These are phyloP conservation scores for Acleris holmiana DNA, from an alignment of 2,888 invertebrate genomes.

Conservation along the genomic window DNA sequence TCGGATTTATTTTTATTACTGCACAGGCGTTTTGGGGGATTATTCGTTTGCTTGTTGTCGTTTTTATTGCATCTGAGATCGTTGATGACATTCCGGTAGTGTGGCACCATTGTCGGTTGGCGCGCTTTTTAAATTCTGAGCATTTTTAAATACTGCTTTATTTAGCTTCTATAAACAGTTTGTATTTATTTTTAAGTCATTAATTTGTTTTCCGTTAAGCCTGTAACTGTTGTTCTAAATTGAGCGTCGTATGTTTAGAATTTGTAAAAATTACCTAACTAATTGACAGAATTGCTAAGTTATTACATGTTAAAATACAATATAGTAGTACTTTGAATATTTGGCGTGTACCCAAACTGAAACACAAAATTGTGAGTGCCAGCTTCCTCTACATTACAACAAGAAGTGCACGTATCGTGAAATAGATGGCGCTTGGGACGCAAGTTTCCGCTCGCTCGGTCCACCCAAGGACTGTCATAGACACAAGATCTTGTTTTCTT, in stretches of 20 bases:
- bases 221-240: too few relatives aligned
- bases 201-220: slow-evolving; percentile 6
- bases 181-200: slow-evolving; percentile 1
- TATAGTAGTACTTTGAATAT: slow-evolving; percentile 61
- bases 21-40: slow-evolving; percentile 33
- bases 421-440: slow-evolving; percentile 78
- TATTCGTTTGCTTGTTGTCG: slow-evolving; percentile 39
- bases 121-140: slow-evolving; percentile 25
- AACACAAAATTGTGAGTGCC: slow-evolving; percentile 75
- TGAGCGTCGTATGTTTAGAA: too few relatives aligned
- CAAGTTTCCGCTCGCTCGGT: slow-evolving; percentile 67
- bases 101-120: slow-evolving; percentile 43
- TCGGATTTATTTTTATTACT: slow-evolving; percentile 48
- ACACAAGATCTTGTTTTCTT: slow-evolving; percentile 25
- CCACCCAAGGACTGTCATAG: slow-evolving; percentile 40
- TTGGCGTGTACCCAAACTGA: slow-evolving; percentile 75
- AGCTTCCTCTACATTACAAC: slow-evolving; percentile 73
- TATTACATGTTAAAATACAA: slow-evolving; percentile 44
- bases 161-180: slow-evolving; percentile 10
- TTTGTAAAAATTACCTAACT: slow-evolving; percentile 18
- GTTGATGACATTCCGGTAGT: slow-evolving; percentile 44
- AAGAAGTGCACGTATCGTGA: slow-evolving; percentile 69
- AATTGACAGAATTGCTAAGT: slow-evolving; percentile 29
- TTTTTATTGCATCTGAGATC: slow-evolving; percentile 44
- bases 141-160: slow-evolving; percentile 15